Percentiles rank a stretch among this genome's conserved stretches.
Conservation (phyloP, 1,140 invertebrate species). For the Drosophila nikananu region DNA sequence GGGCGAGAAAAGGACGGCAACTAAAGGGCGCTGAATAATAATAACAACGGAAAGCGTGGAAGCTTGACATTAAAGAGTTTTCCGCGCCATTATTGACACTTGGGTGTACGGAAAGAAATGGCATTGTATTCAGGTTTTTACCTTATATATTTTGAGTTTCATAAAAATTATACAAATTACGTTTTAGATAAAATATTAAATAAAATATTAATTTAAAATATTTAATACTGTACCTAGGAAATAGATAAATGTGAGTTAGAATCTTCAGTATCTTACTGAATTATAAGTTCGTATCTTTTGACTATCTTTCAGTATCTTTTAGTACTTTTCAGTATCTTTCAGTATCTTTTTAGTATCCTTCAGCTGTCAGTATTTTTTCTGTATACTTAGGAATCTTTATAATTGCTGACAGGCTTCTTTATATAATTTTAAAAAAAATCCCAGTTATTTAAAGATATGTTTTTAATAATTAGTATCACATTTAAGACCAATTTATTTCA, state of each 20-base stretch:
- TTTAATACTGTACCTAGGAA: neutral
- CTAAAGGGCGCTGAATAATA: neutral
- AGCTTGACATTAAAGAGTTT: conserved; percentile 65
- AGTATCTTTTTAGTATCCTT: neutral
- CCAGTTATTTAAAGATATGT: no score
- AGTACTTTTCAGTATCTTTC: neutral
- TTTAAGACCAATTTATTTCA: no score
- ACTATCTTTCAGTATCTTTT: neutral
- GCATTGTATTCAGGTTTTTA: no score
- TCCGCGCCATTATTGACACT: conserved; percentile 82
- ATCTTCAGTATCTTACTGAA: neutral
- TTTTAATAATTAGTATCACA: no score
- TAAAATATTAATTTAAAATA: neutral
- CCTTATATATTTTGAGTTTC: no score
- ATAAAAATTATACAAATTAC: neutral
- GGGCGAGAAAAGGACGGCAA: conserved; percentile 5
- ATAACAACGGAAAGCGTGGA: conserved; percentile 10
- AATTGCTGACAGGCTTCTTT: no score
- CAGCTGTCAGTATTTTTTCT: neutral
- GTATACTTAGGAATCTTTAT: neutral
- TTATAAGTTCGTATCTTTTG: neutral
- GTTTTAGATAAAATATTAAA: neutral
- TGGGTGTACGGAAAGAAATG: conserved; percentile 44
- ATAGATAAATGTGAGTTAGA: neutral
- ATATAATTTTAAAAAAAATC: no score